Conservation (phyloP, 2,888 invertebrate species). For the Chorisops tibialis region DNA sequence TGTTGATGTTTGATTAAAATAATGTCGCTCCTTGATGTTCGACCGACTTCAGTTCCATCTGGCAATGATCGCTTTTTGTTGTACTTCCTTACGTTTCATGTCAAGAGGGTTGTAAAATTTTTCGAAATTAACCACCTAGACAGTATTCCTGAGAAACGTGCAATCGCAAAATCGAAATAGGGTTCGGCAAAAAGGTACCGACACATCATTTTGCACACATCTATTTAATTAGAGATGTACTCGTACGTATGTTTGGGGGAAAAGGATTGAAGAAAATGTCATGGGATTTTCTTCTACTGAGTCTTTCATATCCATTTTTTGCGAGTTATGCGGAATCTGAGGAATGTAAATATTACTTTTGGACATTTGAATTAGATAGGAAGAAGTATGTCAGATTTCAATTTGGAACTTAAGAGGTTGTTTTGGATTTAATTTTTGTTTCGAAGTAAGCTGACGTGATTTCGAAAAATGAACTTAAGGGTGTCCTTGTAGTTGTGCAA, state of each 20-base stretch:
- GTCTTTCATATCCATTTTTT: neutral
- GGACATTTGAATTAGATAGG: conserved; percentile 23
- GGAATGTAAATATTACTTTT: conserved; percentile 26
- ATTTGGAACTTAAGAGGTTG: conserved; percentile 17
- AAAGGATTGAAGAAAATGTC: neutral
- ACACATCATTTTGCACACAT: neutral
- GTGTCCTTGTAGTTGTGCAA: too few species aligned
- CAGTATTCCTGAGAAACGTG: conserved; percentile 2
- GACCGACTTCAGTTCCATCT: conserved; percentile 1
- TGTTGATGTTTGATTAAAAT: conserved; percentile 18
- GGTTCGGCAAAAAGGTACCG: conserved; percentile 19
- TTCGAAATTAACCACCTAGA: neutral
- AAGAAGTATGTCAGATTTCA: conserved; percentile 21
- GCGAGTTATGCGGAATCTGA: conserved; percentile 2
- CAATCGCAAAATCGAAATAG: conserved; percentile 3
- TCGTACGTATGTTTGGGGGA: too few species aligned
- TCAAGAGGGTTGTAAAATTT: too few species aligned
- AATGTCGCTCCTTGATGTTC: conserved; percentile 12
- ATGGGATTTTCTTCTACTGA: too few species aligned
- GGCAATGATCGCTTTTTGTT: conserved; percentile 6
- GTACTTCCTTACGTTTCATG: neutral
- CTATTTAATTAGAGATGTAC: conserved; percentile 16
- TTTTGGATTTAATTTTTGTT: too few species aligned
- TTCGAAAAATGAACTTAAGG: too few species aligned
- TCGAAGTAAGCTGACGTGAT: too few species aligned